Conservation (phyloP, 1,140 invertebrate genomes). For the Solenopsis invicta region DNA sequence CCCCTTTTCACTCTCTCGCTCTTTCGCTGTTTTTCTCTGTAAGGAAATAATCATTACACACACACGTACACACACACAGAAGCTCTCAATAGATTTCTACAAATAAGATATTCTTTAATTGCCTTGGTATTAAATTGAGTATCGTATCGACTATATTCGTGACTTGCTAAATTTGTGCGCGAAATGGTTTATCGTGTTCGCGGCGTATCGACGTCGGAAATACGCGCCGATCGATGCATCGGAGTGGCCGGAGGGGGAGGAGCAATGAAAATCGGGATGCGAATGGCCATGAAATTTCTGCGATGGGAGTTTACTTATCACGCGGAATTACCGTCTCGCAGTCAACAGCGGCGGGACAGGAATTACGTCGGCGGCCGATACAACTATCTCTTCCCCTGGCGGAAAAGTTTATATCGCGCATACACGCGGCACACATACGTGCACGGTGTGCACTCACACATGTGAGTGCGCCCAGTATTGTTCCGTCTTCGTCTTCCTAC, state of each 20-base stretch:
- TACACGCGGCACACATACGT: background rate
- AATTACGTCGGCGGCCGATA: slow-evolving; percentile 31
- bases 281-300: slow-evolving; percentile 62
- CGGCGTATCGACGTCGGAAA: slow-evolving; percentile 12
- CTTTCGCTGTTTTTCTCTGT: background rate
- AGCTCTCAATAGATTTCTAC: background rate
- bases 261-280: background rate
- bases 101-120: slow-evolving; percentile 23
- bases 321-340: slow-evolving; percentile 54
- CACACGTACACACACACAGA: background rate
- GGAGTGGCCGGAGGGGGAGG: background rate
- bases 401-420: slow-evolving; percentile 30
- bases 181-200: slow-evolving; percentile 28
- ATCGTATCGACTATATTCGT: background rate
- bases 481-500: slow-evolving; percentile 35
- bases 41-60: background rate
- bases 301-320: slow-evolving; percentile 74
- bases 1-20: background rate
- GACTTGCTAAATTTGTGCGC: slow-evolving; percentile 30
- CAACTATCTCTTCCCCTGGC: slow-evolving; percentile 6
- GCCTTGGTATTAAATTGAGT: background rate
- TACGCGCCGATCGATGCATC: slow-evolving; percentile 5
- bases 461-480: slow-evolving; percentile 1
- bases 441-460: background rate
- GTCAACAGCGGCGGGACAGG: slow-evolving; percentile 1